Percentiles rank a stretch among this genome's conserved stretches.
Conservation (phyloP, 2,888 invertebrate species). For the Phaedon cochleariae region DNA sequence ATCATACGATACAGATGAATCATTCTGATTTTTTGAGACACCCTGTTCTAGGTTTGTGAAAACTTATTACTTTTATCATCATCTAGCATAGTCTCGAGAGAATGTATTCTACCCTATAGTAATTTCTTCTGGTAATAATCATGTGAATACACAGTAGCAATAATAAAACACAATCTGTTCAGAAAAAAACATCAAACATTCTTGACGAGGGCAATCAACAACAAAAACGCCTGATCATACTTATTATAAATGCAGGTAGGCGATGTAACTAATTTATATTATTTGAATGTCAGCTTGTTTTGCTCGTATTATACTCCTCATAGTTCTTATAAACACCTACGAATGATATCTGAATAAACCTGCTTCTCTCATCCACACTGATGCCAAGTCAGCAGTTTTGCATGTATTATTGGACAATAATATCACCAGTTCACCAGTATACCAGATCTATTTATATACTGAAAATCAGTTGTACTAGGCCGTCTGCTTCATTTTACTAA, state of each 20-base stretch:
- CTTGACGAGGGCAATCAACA: slow-evolving; percentile 24
- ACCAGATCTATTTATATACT: too few species aligned
- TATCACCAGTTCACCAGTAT: background rate
- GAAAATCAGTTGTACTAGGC: too few species aligned
- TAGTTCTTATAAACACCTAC: slow-evolving; percentile 55
- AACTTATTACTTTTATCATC: too few species aligned
- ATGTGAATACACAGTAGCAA: background rate
- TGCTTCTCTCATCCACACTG: slow-evolving; percentile 38
- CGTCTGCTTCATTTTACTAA: too few species aligned
- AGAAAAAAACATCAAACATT: too few species aligned
- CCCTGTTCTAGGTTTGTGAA: too few species aligned
- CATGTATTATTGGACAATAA: too few species aligned
- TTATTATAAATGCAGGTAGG: slow-evolving; percentile 52
- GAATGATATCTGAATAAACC: slow-evolving; percentile 48
- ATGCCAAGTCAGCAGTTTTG: slow-evolving; percentile 20
- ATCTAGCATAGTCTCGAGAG: too few species aligned
- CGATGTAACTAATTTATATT: slow-evolving; percentile 56
- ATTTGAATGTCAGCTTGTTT: slow-evolving; percentile 60
- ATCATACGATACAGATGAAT: too few species aligned
- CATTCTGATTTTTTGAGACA: too few species aligned
- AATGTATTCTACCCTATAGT: too few species aligned
- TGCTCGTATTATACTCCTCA: slow-evolving; percentile 60
- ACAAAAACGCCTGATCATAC: slow-evolving; percentile 38
- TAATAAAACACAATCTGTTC: background rate
- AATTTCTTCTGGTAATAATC: too few species aligned